Evolutionary conservation across 2,113 vertebrate species (phyloP).

Genomic region (Myotis brandtii): DNA sequence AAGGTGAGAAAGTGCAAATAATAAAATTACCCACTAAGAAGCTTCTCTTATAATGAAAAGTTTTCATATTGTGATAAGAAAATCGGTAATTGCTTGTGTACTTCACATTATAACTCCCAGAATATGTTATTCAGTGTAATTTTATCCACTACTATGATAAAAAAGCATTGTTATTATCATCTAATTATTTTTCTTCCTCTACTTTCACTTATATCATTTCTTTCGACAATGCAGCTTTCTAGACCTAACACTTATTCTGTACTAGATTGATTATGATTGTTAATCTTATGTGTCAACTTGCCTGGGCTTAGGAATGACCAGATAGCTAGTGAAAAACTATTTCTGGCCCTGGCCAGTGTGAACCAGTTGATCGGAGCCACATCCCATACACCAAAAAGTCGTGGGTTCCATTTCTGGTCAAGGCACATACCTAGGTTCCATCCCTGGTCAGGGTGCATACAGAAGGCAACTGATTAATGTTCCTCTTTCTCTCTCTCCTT

Average conservation of each 20-base stretch:
- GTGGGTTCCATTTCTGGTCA: too few species aligned
- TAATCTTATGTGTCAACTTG: neutral
- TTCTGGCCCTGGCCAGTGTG: neutral
- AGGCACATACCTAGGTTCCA: too few species aligned
- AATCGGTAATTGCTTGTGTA: neutral
- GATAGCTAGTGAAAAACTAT: neutral
- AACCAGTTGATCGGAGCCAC: too few species aligned
- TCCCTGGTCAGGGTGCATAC: too few species aligned
- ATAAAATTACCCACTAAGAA: neutral
- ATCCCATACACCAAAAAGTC: too few species aligned
- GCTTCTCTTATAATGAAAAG: neutral
- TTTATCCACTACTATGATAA: neutral
- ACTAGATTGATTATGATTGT: neutral
- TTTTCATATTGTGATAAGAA: neutral
- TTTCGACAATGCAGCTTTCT: neutral
- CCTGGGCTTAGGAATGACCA: neutral
- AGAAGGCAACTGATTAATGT: too few species aligned
- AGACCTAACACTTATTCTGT: neutral
- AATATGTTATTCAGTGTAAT: neutral
- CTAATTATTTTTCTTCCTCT: neutral
- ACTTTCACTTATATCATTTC: neutral
- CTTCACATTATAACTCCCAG: neutral
- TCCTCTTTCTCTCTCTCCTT: too few species aligned
- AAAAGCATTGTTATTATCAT: neutral
- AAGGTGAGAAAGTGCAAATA: neutral